These are phyloP conservation scores for Drosophila demipolita DNA, from an alignment of 2,888 invertebrate species.

Conservation along the genomic window DNA sequence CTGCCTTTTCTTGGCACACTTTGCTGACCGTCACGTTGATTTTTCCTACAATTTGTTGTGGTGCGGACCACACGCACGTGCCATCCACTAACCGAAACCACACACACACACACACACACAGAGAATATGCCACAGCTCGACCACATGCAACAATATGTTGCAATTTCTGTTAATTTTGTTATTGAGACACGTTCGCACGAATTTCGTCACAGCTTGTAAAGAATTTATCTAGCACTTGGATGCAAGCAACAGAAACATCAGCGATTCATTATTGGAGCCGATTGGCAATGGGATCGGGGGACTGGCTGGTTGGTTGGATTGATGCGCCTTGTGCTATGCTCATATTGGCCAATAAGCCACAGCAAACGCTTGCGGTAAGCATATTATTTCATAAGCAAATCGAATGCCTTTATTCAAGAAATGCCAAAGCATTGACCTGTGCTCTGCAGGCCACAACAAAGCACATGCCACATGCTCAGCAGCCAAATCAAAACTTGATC, in stretches of 20 bases:
- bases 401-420: conserved; percentile 35
- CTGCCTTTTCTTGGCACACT: conserved; percentile 48
- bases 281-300: conserved; percentile 13
- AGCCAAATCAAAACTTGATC: conserved; percentile 25
- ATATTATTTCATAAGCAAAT: conserved; percentile 59
- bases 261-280: neutral
- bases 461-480: conserved; percentile 37
- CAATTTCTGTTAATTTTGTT: conserved; percentile 81
- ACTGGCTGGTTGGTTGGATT: conserved; percentile 52
- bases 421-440: conserved; percentile 42
- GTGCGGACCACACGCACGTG: conserved; percentile 48
- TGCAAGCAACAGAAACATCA: conserved; percentile 39
- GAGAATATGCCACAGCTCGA: conserved; percentile 1
- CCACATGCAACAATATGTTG: conserved; percentile 70
- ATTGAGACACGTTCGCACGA: conserved; percentile 78
- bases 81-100: conserved; percentile 12
- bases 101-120: conserved; percentile 2
- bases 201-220: conserved; percentile 68
- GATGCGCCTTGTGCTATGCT: conserved; percentile 38
- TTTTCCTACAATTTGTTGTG: conserved; percentile 63
- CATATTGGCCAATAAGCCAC: conserved; percentile 64
- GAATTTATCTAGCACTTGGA: conserved; percentile 33
- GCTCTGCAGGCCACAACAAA: conserved; percentile 67
- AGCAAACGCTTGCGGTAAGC: conserved; percentile 71
- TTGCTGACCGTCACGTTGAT: conserved; percentile 46